Evolutionary conservation across 2,113 vertebrate species (phyloP).

Genomic region (Grus americana): DNA sequence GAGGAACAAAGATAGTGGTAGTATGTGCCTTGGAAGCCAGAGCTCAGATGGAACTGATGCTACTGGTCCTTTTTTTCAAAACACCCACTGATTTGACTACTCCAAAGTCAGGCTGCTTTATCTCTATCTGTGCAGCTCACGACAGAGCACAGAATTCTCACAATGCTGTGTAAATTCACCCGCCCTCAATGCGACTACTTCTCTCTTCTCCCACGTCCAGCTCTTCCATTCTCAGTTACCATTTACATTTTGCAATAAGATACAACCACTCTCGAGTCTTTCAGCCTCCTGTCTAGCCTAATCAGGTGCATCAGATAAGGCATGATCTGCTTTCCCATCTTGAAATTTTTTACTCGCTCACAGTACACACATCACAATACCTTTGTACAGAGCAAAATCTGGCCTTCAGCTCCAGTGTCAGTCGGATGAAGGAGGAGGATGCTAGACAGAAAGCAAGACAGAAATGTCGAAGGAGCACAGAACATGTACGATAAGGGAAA

Average conservation of each 20-base stretch:
- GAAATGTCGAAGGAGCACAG: not conserved
- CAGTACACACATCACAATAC: slow-evolving; percentile 61
- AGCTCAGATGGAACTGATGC: not conserved
- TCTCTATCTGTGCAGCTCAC: not conserved
- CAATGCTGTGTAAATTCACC: not conserved
- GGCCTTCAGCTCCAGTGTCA: slow-evolving; percentile 88
- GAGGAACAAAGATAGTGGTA: not conserved
- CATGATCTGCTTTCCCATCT: not conserved
- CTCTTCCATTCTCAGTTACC: not conserved
- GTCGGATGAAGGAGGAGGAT: slow-evolving; percentile 87
- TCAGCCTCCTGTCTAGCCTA: not conserved
- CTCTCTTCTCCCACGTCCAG: not conserved
- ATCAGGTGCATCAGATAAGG: not conserved
- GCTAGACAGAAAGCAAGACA: slow-evolving; percentile 71
- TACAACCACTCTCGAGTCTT: not conserved
- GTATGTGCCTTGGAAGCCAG: not conserved
- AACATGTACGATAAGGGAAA: not conserved
- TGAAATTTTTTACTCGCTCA: not conserved
- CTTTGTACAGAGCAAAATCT: slow-evolving; percentile 84
- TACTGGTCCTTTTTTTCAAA: not conserved
- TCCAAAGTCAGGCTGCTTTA: not conserved
- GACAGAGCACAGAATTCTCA: not conserved
- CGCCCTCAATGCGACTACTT: not conserved
- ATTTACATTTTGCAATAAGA: not conserved
- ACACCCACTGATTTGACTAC: not conserved